A percentile compares a stretch with the other conserved stretches of the same genome.
Evolutionary conservation across 2,113 vertebrate species (phyloP).

Genomic region (Noturus placidus): DNA sequence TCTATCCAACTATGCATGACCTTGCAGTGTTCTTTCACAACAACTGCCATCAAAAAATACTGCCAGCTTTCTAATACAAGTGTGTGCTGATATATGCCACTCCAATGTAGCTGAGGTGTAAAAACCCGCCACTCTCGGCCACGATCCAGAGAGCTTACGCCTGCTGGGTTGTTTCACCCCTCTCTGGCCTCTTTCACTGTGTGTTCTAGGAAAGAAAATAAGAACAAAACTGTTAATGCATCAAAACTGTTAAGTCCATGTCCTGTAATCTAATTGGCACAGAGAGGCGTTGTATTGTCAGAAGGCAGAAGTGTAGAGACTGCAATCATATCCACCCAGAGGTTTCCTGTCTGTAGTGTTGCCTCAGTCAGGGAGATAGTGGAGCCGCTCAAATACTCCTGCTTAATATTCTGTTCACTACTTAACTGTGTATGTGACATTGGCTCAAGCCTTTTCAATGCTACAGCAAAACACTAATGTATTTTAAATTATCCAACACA

Average conservation of each 20-base stretch:
- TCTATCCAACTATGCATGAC: constrained; percentile 29
- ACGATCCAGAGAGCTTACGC: constrained; percentile 17
- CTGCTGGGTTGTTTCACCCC: constrained; percentile 11
- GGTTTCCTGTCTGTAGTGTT: constrained; percentile 36
- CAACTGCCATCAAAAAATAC: constrained; percentile 32
- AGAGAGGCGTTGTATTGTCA: constrained; percentile 29
- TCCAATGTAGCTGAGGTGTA: constrained; percentile 36
- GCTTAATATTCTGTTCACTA: not conserved
- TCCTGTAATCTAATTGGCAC: constrained; percentile 47
- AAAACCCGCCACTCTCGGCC: constrained; percentile 22
- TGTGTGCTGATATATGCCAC: constrained; percentile 29
- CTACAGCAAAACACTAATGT: not conserved
- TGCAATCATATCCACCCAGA: constrained; percentile 40
- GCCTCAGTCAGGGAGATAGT: constrained; percentile 33
- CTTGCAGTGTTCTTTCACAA: constrained; percentile 36
- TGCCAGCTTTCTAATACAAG: constrained; percentile 6
- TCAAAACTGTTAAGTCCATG: constrained; percentile 22
- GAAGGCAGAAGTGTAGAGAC: constrained; percentile 25
- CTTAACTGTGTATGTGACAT: not conserved
- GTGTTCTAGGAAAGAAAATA: constrained; percentile 12
- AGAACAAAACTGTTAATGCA: constrained; percentile 28
- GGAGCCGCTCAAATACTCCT: constrained; percentile 3
- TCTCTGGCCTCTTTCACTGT: constrained; percentile 24
- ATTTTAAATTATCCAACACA: not conserved
- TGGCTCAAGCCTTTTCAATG: not conserved